Percentiles rank a stretch among this genome's conserved stretches.
Evolutionary conservation across 2,113 vertebrate species (phyloP).

Genomic region (Zootoca vivipara): DNA sequence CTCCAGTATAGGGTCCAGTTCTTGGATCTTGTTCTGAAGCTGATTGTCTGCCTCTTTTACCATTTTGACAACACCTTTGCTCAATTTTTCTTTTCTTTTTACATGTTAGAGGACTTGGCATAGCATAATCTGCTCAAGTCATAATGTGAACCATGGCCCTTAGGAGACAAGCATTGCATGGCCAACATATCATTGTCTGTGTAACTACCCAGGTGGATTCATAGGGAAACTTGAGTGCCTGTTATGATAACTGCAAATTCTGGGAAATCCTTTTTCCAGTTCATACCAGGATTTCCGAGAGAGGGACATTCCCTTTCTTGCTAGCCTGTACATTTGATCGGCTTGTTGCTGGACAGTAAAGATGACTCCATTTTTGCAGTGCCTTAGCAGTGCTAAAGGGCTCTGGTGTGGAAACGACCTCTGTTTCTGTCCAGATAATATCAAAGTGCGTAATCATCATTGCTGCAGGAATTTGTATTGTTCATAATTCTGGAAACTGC

Average conservation of each 20-base stretch:
- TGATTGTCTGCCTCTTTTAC: background rate
- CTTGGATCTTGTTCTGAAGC: background rate
- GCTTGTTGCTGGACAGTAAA: background rate
- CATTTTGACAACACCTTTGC: background rate
- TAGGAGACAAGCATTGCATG: background rate
- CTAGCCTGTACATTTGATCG: background rate
- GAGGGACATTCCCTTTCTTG: background rate
- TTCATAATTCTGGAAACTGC: background rate
- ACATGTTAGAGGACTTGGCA: background rate
- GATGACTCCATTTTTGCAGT: background rate
- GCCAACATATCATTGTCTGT: background rate
- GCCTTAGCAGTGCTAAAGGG: background rate
- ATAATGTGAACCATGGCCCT: background rate
- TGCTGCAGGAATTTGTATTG: background rate
- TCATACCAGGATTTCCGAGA: background rate
- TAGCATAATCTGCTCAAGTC: background rate
- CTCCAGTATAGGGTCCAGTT: background rate
- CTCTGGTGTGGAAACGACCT: background rate
- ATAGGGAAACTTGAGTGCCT: background rate
- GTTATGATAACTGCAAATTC: background rate
- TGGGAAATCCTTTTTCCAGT: background rate
- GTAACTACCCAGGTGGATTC: background rate
- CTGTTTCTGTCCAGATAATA: background rate
- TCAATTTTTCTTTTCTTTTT: no score
- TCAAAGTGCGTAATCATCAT: background rate